Percentiles rank a stretch among this genome's conserved stretches.
These are phyloP conservation scores for Tylochromis polylepis DNA, from an alignment of 2,113 vertebrate species.

Conservation along the genomic window DNA sequence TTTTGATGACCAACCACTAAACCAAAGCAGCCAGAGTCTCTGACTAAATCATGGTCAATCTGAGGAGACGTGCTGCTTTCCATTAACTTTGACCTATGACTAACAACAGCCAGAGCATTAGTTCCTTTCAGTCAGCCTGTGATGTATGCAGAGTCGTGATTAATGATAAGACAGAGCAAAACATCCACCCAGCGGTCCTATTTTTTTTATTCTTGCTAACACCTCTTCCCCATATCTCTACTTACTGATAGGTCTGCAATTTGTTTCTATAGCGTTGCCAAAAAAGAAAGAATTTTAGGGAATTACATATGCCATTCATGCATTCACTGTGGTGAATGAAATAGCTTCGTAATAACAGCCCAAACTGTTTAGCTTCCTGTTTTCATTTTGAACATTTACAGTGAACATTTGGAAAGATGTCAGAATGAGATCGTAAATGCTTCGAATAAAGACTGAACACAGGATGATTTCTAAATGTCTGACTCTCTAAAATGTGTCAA, in stretches of 20 bases:
- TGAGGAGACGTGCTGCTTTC: slow-evolving; percentile 56
- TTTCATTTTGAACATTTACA: neutral
- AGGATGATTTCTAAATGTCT: slow-evolving; percentile 23
- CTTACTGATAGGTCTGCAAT: neutral
- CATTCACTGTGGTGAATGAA: neutral
- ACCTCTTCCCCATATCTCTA: neutral
- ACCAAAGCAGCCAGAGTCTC: slow-evolving; percentile 9
- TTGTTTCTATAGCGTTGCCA: neutral
- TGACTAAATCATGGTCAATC: slow-evolving; percentile 18
- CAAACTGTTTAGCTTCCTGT: neutral
- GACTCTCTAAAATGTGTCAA: neutral
- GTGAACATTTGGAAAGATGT: neutral
- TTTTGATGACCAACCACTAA: neutral
- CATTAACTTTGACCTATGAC: slow-evolving; percentile 60
- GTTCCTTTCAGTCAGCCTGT: slow-evolving; percentile 1
- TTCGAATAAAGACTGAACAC: neutral
- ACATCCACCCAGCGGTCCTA: neutral
- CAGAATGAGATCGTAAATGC: slow-evolving; percentile 14
- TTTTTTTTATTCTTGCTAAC: slow-evolving; percentile 25
- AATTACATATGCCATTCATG: neutral
- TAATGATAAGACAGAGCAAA: slow-evolving; percentile 30
- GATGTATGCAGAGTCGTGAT: slow-evolving; percentile 55
- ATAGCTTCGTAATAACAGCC: neutral
- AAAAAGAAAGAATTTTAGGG: neutral
- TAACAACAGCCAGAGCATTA: slow-evolving; percentile 5